These are phyloP conservation scores for Cyclura pinguis DNA, from an alignment of 2,797 vertebrate genomes.

Conservation along the genomic window DNA sequence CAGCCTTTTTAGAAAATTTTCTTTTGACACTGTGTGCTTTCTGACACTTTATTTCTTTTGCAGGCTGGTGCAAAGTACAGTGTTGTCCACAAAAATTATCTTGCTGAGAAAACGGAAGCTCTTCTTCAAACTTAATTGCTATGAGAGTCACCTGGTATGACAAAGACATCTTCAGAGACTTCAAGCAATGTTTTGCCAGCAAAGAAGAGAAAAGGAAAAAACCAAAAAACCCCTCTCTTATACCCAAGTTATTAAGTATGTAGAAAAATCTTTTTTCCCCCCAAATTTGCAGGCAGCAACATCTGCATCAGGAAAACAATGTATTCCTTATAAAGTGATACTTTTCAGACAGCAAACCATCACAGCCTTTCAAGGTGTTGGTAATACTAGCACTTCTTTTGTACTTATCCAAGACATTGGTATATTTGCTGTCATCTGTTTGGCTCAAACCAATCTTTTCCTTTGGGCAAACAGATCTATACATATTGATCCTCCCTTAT, in stretches of 20 bases:
- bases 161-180: not conserved
- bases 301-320: not conserved
- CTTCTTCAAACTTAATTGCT: not conserved
- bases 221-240: not conserved
- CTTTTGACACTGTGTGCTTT: not conserved
- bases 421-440: not conserved
- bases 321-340: not conserved
- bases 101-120: not conserved
- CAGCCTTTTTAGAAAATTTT: not conserved
- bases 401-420: not conserved
- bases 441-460: not conserved
- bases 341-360: not conserved
- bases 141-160: not conserved
- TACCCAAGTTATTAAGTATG: not conserved
- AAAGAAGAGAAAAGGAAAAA: not conserved
- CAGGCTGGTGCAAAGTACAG: not conserved
- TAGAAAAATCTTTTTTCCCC: not conserved
- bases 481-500: too few relatives aligned
- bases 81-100: not conserved
- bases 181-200: not conserved
- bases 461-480: not conserved
- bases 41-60: not conserved
- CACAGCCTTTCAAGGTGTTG: not conserved
- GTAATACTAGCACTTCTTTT: not conserved
- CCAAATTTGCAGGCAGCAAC: not conserved